A percentile compares a stretch with the other conserved stretches of the same genome.
These are phyloP conservation scores for Antechinus stuartii DNA, from an alignment of 2,113 vertebrate genomes.

Conservation along the genomic window DNA sequence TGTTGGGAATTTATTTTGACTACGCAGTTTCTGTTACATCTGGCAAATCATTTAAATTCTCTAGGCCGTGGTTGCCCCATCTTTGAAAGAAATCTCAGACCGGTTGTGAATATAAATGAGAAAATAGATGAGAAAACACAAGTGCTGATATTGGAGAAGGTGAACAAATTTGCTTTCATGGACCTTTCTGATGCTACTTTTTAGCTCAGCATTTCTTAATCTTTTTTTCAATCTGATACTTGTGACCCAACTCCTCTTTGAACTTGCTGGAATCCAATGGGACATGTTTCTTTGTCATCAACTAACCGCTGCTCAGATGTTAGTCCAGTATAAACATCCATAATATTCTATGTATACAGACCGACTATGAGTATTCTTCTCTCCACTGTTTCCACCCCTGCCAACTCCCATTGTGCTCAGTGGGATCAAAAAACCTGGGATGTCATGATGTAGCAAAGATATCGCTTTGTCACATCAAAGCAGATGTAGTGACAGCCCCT, in stretches of 20 bases:
- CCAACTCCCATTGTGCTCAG: neutral
- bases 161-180: slow-evolving; percentile 3
- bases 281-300: neutral
- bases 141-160: neutral
- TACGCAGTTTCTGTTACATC: neutral
- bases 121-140: neutral
- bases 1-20: neutral
- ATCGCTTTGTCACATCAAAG: neutral
- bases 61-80: neutral
- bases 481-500: neutral
- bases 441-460: neutral
- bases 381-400: neutral
- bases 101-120: neutral
- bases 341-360: neutral
- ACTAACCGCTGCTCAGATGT: neutral
- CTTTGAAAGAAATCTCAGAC: neutral
- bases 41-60: neutral
- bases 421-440: neutral
- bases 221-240: neutral
- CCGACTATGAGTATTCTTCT: neutral
- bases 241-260: neutral
- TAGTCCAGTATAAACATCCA: neutral
- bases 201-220: neutral
- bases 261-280: neutral
- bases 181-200: neutral